These are phyloP conservation scores for Babyrousa celebensis DNA, from an alignment of 2,797 vertebrate genomes.

Conservation along the genomic window DNA sequence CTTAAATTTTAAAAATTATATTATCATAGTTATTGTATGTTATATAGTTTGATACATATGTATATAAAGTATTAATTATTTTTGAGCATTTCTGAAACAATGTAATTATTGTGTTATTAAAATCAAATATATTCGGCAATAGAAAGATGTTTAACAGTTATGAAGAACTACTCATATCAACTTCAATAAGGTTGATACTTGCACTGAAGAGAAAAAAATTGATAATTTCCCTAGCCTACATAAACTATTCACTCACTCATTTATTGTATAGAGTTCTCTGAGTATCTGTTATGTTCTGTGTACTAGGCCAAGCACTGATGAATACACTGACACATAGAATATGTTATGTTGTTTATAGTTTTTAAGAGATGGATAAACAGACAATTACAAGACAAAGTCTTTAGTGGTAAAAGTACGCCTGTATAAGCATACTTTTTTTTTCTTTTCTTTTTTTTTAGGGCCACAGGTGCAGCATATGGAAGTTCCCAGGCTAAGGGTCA, in stretches of 20 bases:
- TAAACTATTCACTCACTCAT: slow-evolving; percentile 3
- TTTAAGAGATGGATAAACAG: not conserved
- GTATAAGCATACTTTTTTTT: slow-evolving; percentile 8
- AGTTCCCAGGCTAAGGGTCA: too few species aligned
- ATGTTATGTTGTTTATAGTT: not conserved
- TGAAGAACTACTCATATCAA: slow-evolving; percentile 36
- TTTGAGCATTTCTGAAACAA: slow-evolving; percentile 55
- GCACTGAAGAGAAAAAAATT: not conserved
- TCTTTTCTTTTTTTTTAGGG: too few species aligned
- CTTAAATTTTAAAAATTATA: slow-evolving; percentile 34
- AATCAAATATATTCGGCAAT: slow-evolving; percentile 21
- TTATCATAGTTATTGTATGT: slow-evolving; percentile 47
- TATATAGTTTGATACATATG: not conserved
- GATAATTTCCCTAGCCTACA: not conserved
- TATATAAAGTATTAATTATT: not conserved
- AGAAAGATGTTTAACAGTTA: slow-evolving; percentile 20
- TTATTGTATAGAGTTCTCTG: slow-evolving; percentile 40
- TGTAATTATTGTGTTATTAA: slow-evolving; percentile 64
- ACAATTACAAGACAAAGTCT: not conserved
- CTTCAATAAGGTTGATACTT: slow-evolving; percentile 50
- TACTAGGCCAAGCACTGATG: not conserved
- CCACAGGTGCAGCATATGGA: too few species aligned
- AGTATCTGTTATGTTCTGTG: not conserved
- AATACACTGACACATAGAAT: not conserved
- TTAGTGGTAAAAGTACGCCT: not conserved